Conservation (phyloP, 1,140 invertebrate genomes). For the Galleria mellonella region DNA sequence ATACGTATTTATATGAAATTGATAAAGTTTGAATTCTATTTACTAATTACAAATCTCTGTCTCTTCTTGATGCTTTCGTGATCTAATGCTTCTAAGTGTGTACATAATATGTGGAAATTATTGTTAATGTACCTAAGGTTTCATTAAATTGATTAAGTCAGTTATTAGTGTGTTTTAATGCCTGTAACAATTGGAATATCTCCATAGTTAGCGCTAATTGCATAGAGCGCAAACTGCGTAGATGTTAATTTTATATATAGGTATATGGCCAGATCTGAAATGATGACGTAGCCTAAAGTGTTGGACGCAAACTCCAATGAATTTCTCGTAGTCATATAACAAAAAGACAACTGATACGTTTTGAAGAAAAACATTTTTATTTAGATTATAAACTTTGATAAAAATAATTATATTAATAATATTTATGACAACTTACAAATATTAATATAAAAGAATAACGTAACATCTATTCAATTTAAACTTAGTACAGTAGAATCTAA, state of each 20-base stretch:
- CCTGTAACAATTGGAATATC: background rate
- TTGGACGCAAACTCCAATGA: too few relatives aligned
- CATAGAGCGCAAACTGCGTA: too few relatives aligned
- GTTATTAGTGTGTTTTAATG: slow-evolving; percentile 5
- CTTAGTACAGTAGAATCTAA: slow-evolving; percentile 63
- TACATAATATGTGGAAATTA: slow-evolving; percentile 18
- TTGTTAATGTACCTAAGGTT: slow-evolving; percentile 19
- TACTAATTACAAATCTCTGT: background rate
- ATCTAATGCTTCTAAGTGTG: slow-evolving; percentile 26
- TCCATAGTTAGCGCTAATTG: too few relatives aligned
- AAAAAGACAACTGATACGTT: slow-evolving; percentile 40
- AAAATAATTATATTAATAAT: slow-evolving; percentile 75
- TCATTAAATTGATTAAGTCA: slow-evolving; percentile 15
- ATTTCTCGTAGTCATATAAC: too few relatives aligned
- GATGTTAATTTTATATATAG: too few relatives aligned
- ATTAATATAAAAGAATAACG: slow-evolving; percentile 73
- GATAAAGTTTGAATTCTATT: background rate
- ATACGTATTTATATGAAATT: too few relatives aligned
- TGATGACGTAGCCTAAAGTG: too few relatives aligned
- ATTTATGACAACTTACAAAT: slow-evolving; percentile 74
- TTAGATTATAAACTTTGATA: slow-evolving; percentile 75
- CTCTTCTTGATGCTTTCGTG: slow-evolving; percentile 22
- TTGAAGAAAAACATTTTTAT: slow-evolving; percentile 74
- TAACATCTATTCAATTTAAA: slow-evolving; percentile 70
- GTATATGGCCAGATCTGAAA: too few relatives aligned